Evolutionary conservation across 2,888 invertebrate genomes (phyloP), one percentile per base, ranked within the genome.

Genomic region (Drosophila algonquin): DNA sequence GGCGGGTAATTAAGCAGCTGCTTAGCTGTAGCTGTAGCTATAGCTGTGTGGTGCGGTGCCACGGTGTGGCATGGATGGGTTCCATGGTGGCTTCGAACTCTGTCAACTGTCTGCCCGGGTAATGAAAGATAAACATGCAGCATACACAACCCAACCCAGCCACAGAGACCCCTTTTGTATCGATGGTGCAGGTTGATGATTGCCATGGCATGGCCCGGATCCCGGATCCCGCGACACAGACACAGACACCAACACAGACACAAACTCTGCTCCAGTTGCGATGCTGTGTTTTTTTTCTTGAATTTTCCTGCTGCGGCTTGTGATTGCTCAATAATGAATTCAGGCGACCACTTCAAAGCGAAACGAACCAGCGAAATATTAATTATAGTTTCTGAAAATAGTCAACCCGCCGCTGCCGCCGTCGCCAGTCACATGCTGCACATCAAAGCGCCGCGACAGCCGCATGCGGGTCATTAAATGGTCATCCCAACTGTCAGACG

Each of bases 71-170:
- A 32, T 32, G 32, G 10, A 12, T 4, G 35, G 35, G 12, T 12
- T 16, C 44, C 7, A 21, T 7, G 30, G 30, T 30, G 30, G 30
- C 30, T 30, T 18, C 58, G 32, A 35, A 51, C 69, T 69, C 55
- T 69, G 65, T 70, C 79, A 73, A 77, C 73, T 75, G 68, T 72
- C 75, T 54, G 59, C 62, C 64, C 27, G 64, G 72, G 76, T 78
- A 85, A 85, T 89, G 75, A 89, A 89, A 87, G 82, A 75, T 80
- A 89, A 87, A 89, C 86, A 85, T 83, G 58, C 63, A 58, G 57
- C 53, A 51, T 52, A 27, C 24, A 52, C 61, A 50, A 27, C 47
- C 47, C 24, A 21, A 24, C 27, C 52, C 61, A 51, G 32, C 32
- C 44, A n/a, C 46, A 12, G 16, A 21, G 21, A n/a, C 53, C 24